A percentile compares a stretch with the other conserved stretches of the same genome.
These are phyloP conservation scores for Sphaeridia pumilis DNA, from an alignment of 2,888 invertebrate species.

Conservation along the genomic window DNA sequence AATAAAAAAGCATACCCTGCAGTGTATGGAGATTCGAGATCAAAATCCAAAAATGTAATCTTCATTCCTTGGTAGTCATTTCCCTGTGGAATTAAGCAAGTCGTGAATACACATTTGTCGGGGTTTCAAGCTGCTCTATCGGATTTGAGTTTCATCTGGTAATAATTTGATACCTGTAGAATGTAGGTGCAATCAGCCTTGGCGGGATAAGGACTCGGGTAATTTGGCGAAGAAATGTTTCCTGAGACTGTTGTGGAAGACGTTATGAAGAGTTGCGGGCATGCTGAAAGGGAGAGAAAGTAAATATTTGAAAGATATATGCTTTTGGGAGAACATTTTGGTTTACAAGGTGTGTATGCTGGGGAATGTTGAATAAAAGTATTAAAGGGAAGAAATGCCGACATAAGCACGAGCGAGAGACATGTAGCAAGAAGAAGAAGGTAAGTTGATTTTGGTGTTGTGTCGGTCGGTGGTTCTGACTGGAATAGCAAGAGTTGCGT, in stretches of 20 bases:
- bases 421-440: too few species aligned
- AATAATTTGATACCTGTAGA: slow-evolving; percentile 19
- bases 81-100: slow-evolving; percentile 28
- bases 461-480: too few species aligned
- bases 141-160: neutral
- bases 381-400: too few species aligned
- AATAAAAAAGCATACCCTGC: slow-evolving; percentile 39
- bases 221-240: slow-evolving; percentile 38
- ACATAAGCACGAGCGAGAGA: too few species aligned
- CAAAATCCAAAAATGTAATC: slow-evolving; percentile 37
- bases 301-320: too few species aligned
- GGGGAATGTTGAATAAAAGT: too few species aligned
- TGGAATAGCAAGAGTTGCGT: too few species aligned
- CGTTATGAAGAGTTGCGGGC: slow-evolving; percentile 24
- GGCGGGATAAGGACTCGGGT: slow-evolving; percentile 37
- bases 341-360: too few species aligned
- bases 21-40: slow-evolving; percentile 38
- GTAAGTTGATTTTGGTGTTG: too few species aligned
- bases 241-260: slow-evolving; percentile 32
- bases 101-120: too few species aligned
- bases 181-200: slow-evolving; percentile 36
- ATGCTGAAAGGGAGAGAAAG: slow-evolving; percentile 8
- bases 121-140: too few species aligned
- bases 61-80: slow-evolving; percentile 38
- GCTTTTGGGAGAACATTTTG: too few species aligned